Conservation (phyloP, 2,888 invertebrate species). For the Drosophila histrio region DNA sequence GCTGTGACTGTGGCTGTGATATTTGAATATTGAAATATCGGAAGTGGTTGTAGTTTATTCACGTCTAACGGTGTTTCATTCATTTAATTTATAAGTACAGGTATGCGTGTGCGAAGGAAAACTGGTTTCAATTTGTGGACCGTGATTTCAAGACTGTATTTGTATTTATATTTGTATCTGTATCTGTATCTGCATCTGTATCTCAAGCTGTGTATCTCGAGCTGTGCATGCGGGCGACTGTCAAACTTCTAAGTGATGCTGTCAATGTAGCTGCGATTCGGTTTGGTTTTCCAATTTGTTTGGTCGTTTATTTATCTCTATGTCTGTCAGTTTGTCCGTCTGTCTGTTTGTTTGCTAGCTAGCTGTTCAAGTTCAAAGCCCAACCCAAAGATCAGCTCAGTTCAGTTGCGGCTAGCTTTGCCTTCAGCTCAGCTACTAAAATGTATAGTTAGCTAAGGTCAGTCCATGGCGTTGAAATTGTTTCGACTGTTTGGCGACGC, state of each 20-base stretch:
- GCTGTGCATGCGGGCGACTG: slow-evolving; percentile 59
- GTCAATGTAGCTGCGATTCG: slow-evolving; percentile 20
- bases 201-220: slow-evolving; percentile 17
- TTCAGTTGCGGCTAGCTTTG: slow-evolving; percentile 25
- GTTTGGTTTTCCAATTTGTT: slow-evolving; percentile 63
- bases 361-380: slow-evolving; percentile 74
- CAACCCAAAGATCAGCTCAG: slow-evolving; percentile 64
- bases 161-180: slow-evolving; percentile 14
- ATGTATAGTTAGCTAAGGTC: slow-evolving; percentile 68
- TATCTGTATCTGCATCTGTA: slow-evolving; percentile 5
- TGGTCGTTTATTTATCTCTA: slow-evolving; percentile 25
- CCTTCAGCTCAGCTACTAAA: slow-evolving; percentile 42
- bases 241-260: slow-evolving; percentile 51
- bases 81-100: slow-evolving; percentile 14
- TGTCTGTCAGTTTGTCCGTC: slow-evolving; percentile 9
- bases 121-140: slow-evolving; percentile 60
- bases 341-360: slow-evolving; percentile 18
- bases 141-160: slow-evolving; percentile 23
- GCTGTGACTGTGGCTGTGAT: neutral
- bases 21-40: slow-evolving; percentile 40
- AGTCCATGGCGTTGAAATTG: slow-evolving; percentile 65
- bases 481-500: slow-evolving; percentile 72
- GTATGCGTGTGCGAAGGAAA: slow-evolving; percentile 59
- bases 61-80: slow-evolving; percentile 66
- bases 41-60: slow-evolving; percentile 67